Conservation (phyloP, 2,113 vertebrate genomes). For the Cyprinodon tularosa region DNA sequence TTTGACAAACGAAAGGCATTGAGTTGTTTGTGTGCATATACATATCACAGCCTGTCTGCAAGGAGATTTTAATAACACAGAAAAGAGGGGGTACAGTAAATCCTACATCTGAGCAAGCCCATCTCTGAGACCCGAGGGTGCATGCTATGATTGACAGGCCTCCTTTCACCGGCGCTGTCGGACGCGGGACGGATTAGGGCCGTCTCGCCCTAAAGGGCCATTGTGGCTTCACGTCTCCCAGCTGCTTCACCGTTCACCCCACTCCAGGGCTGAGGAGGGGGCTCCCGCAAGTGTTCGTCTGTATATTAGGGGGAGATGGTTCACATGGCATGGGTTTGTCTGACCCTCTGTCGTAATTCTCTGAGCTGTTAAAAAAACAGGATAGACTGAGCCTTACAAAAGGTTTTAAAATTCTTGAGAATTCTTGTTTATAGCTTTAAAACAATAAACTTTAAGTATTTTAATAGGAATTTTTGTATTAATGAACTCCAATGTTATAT, state of each 20-base stretch:
- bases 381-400: constrained; percentile 14
- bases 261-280: constrained; percentile 59
- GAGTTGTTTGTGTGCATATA: constrained; percentile 30
- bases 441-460: background rate
- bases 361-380: constrained; percentile 22
- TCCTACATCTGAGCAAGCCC: constrained; percentile 69
- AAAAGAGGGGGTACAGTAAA: constrained; percentile 73
- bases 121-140: constrained; percentile 73
- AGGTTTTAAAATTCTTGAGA: background rate
- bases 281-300: constrained; percentile 34
- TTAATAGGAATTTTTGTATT: background rate
- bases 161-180: constrained; percentile 73
- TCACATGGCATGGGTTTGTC: constrained; percentile 37
- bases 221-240: constrained; percentile 76
- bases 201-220: constrained; percentile 75
- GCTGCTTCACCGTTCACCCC: constrained; percentile 70
- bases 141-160: constrained; percentile 73
- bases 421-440: background rate
- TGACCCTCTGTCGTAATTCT: constrained; percentile 60
- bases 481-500: background rate
- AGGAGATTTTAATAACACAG: constrained; percentile 62
- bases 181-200: constrained; percentile 73
- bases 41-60: constrained; percentile 55
- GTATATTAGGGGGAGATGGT: constrained; percentile 28
- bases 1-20: constrained; percentile 30